Base-by-base conservation (phyloP, 2,113 vertebrate species). In the Chaetodon auriga region DNA sequence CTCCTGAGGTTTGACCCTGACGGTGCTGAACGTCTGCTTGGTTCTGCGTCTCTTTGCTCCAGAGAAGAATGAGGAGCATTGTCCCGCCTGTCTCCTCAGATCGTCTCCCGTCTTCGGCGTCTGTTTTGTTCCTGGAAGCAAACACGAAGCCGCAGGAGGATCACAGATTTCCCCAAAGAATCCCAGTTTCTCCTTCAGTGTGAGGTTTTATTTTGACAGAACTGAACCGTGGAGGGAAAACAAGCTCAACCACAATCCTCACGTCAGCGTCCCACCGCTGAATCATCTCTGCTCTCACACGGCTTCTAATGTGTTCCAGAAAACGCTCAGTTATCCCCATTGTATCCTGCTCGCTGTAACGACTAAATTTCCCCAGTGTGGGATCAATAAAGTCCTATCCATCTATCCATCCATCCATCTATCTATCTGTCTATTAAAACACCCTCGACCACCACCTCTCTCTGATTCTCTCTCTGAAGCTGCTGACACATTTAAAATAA, bases 101-200 rank as follows among this genome's bases (percentile, higher is more conserved):
- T 76, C 43, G 36, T 60, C 25, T 35, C 23, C 15, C 38, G 74
- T 41, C 38, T 4, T 41, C 38, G 6, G 2, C 8, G 38, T 62
- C 30, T 0, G 68, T 80, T 80, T 60, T 57, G 46, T 80, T 78
- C 79, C 14, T 57, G 58, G 54, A 61, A 57, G 60, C 35, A 41
- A 89, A 79, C 66, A n/a, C 10, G 4, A n/a, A 61, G 85, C 85
- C 74, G 9, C 83, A 58, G 48, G 16, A 73, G 15, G 58, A 70
- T 43, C 75, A 62, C 38, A 68, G 7, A 63, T 68, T 61, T 72
- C 60, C 48, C 75, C 48, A 45, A 30, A 6, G 15, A 46, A 6
- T 71, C 54, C 60, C 61, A 43, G 41, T 21, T 18, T 70, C 21
- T 61, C 57, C 70, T 23, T 75, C 51, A 9, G 36, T 14, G 21